Evolutionary conservation across 2,888 invertebrate species (phyloP).

Genomic region (Galerucella pusilla): DNA sequence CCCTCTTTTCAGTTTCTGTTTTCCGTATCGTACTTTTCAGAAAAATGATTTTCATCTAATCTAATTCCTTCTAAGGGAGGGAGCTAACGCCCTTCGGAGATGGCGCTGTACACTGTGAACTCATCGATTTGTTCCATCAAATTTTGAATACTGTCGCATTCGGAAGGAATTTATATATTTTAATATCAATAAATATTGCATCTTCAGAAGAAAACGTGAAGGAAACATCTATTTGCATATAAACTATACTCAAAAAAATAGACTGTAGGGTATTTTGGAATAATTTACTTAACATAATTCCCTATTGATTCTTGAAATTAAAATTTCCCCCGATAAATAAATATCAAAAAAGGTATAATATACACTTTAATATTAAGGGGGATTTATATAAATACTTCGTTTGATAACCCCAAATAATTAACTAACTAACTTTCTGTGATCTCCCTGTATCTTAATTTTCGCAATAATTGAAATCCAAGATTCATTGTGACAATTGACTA

Average conservation of each 20-base stretch:
- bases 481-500: too few species aligned
- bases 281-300: background rate
- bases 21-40: too few species aligned
- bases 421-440: too few species aligned
- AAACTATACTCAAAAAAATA: background rate
- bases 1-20: too few species aligned
- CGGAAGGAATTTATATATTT: background rate
- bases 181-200: background rate
- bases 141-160: background rate
- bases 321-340: background rate
- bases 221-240: background rate
- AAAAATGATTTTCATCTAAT: too few species aligned
- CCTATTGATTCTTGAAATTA: constrained; percentile 1
- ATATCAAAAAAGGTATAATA: background rate
- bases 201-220: background rate
- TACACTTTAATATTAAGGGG: background rate
- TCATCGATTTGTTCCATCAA: background rate
- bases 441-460: too few species aligned
- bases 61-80: too few species aligned
- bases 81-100: too few species aligned
- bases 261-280: background rate
- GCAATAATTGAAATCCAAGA: too few species aligned
- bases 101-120: background rate
- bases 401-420: too few species aligned
- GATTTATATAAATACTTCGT: too few species aligned